Evolutionary conservation across 2,888 invertebrate species (phyloP), one percentile per base, ranked within the genome.

Genomic region (Toxonevra muliebris): DNA sequence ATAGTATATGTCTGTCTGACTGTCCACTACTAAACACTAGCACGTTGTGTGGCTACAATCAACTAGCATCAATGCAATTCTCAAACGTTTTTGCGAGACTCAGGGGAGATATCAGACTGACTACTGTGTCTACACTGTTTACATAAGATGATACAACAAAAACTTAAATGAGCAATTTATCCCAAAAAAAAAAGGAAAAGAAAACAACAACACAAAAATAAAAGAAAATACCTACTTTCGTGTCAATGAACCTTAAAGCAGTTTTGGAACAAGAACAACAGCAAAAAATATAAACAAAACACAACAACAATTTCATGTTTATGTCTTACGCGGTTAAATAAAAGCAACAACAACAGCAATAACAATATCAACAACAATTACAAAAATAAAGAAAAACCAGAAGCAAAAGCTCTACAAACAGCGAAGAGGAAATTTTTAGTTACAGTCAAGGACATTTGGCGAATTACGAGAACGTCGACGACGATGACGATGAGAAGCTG

Each of bases 381-480:
- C 15, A 60, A 48, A 54, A 52, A 13, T n/a, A 19, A 43, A 65
- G 65, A 52, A 45, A 61, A 63, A 48, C 45, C 41, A 17, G 57
- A 19, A 13, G 9, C 43, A 13, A n/a, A 15, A 19, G 30, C 30
- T 30, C 10, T 53, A 30, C 11, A 30, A n/a, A 55, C n/a, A 12
- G 48, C 11, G 30, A 20, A 43, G 11, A 9, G n/a, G 42, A 43
- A 55, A 20, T 57, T n/a, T 65, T 41, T 20, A 64, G 55, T 52
- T 43, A 61, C 52, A 61, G 62, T 70, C 69, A 69, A 69, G 69
- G 69, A 70, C 69, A 70, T 67, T 67, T 42, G 61, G 53, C 58
- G 61, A 54, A 65, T 65, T 62, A 60, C 61, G 54, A 66, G 30
- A 30, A 30, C 53, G 40, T n/a, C 7, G 30, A 20, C 20, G 53